Base-by-base conservation (phyloP, 2,888 invertebrate genomes). In the Eupithecia abbreviata region DNA sequence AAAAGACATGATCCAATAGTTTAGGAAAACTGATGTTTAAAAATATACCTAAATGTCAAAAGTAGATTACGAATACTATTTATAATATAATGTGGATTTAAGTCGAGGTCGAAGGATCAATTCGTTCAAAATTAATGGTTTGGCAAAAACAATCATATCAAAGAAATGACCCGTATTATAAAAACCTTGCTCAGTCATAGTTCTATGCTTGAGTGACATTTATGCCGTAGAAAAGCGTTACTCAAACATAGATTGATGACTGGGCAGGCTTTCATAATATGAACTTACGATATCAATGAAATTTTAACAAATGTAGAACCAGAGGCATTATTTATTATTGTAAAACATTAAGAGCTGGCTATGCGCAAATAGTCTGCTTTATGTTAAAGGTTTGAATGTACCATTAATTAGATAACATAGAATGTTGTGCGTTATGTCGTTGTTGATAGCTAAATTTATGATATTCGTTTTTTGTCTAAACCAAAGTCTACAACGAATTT, bases 1-100 rank as follows among this genome's bases (percentile, higher is more conserved):
- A 58, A 58, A 58, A 58, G 80, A 82, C 80, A 82, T 72, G 76
- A 74, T 79, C 75, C 18, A 58, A 58, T 58, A 55, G 42, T 66
- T 66, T 15, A 66, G 66, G 7, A 13, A 66, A 66, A 66, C 42
- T 42, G 65, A 42, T 51, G 66, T 75, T 30, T 51, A 55, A 45
- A 67, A 67, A 66, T 71, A 66, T 75, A 55, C 43, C 66, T 62
- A 4, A 45, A 75, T 66, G 30, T 71, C 18, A 65, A 66, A 66
- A 74, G n/a, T 66, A 66, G 65, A 65, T 65, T 41, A 51, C 42
- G 55, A 55, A 15, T 55, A n/a, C 15, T 15, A 55, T 51, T 51
- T 70, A 51, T 6, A 41, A 41, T 55, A 51, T 41, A 55, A n/a
- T 30, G 18, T 70, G n/a, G 42, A 41, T 45, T 72, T 72, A 66